Evolutionary conservation across 2,888 invertebrate species (phyloP).

Genomic region (Halocaridina rubra): DNA sequence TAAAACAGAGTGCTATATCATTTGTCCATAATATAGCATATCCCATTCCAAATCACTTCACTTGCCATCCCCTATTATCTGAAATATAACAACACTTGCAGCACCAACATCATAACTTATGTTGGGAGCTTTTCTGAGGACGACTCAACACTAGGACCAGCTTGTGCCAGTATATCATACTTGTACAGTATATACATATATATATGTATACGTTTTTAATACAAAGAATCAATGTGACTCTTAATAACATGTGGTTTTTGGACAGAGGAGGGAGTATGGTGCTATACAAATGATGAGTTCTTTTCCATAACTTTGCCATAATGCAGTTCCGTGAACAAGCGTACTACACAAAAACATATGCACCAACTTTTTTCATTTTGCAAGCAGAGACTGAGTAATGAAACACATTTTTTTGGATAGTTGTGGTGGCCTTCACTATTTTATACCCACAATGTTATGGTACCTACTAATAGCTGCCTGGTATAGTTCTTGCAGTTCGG

Average conservation of each 20-base stretch:
- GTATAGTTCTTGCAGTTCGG: slow-evolving; percentile 50
- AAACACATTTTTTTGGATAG: no score
- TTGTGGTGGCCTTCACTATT: no score
- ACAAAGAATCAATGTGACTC: slow-evolving; percentile 48
- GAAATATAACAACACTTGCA: no score
- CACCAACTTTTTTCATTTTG: no score
- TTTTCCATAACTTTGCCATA: neutral
- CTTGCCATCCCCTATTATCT: no score
- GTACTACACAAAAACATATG: no score
- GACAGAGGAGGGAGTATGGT: slow-evolving; percentile 7
- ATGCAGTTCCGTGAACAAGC: neutral
- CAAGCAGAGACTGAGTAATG: no score
- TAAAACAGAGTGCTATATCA: no score
- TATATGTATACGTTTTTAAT: slow-evolving; percentile 21
- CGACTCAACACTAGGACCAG: neutral
- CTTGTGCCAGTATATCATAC: slow-evolving; percentile 31
- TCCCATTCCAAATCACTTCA: no score
- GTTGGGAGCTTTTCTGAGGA: no score
- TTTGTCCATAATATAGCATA: no score
- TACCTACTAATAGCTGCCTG: neutral
- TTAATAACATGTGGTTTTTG: slow-evolving; percentile 14
- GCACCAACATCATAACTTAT: no score
- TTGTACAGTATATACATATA: neutral
- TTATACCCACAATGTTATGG: neutral
- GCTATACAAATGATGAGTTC: neutral